Base-by-base conservation (phyloP, 1,140 invertebrate genomes). In the Gerris buenoi region DNA sequence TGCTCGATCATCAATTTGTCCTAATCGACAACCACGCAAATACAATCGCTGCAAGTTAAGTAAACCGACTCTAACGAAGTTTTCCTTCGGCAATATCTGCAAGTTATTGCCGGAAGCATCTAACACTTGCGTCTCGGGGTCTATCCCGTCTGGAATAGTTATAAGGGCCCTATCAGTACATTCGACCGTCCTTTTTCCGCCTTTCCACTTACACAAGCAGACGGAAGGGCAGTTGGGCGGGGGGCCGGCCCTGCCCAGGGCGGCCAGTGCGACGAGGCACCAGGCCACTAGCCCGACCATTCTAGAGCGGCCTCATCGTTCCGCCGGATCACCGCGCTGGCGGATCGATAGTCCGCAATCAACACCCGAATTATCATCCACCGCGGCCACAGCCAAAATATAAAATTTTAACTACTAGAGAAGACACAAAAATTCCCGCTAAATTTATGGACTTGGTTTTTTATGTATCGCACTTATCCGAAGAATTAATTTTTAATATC, bases 181-280 rank as follows among this genome's bases (percentile, higher is more conserved):
- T 78, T 93, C 91, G 25, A 93, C 91, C 25, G 89, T 91, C 73
- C 90, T 87, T 79, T 95, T 94, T 67, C 91, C 91, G 72, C 87
- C 85, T 79, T 93, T 92, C 93, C 93, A 95, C 77, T 93, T 94
- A 79, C 91, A 95, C 68, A 83, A 82, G 77, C 92, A 95, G 71
- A 88, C 85, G 25, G 84, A 83, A 59, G 89, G 87, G 73, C 90
- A 92, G 69, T 79, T 81, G 68, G 67, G n/a, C 25, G 68, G 57
- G n/a, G 67, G 66, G 68, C 69, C 60, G 67, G 68, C 56, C 60
- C 63, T 57, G 62, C 67, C 67, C 66, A 65, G 59, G 58, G 56
- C 68, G 63, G 64, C 61, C 70, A 67, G 56, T 65, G 27, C 65
- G 67, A 70, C 72, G 56, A 58, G 59, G 25, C 29, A 28, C 60